phyloP scores from a whole-genome alignment of 2,888 invertebrate genomes.

The Thecocarcelia acutangulata region DNA sequence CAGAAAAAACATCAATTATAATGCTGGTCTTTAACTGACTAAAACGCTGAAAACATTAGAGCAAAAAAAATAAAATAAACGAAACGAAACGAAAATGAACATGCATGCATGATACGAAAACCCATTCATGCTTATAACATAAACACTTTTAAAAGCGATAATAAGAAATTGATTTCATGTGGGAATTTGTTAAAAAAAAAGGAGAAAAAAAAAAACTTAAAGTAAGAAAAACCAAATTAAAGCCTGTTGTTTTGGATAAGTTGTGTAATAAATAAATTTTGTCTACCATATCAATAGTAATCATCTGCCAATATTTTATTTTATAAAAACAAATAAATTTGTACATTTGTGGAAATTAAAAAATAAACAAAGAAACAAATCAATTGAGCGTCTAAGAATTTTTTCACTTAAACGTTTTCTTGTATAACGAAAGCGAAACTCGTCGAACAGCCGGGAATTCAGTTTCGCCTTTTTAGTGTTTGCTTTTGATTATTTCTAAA shows the following conservation, averaged over 20 bases:
- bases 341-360: conserved; percentile 24
- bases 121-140: conserved; percentile 59
- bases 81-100: conserved; percentile 16
- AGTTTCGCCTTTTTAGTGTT: no score
- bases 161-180: conserved; percentile 68
- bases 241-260: conserved; percentile 10
- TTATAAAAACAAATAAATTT: neutral
- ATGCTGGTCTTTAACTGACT: conserved; percentile 44
- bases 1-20: conserved; percentile 52
- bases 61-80: conserved; percentile 13
- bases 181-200: conserved; percentile 59
- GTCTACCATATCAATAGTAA: conserved; percentile 55
- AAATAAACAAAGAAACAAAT: conserved; percentile 7
- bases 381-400: neutral
- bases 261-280: conserved; percentile 61
- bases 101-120: conserved; percentile 56
- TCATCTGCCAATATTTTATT: conserved; percentile 42
- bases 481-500: no score
- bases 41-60: conserved; percentile 48
- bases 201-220: conserved; percentile 13
- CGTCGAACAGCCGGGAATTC: no score
- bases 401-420: no score
- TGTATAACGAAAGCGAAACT: no score
- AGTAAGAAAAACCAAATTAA: conserved; percentile 18
- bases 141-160: conserved; percentile 64